A percentile compares a stretch with the other conserved stretches of the same genome.
Evolutionary conservation across 2,888 invertebrate species (phyloP).

Genomic region (Tiphia femorata): DNA sequence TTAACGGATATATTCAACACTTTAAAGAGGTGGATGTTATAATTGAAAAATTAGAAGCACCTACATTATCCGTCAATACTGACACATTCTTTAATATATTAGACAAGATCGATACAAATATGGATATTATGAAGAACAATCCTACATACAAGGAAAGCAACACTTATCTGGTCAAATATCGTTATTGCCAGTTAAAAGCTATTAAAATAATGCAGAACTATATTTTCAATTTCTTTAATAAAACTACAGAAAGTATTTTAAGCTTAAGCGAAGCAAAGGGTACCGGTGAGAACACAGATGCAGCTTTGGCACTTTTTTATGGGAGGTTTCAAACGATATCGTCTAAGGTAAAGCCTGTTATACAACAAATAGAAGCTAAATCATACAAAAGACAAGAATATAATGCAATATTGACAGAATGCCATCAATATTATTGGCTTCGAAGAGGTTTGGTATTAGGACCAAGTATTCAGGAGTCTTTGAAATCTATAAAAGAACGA

Average conservation of each 20-base stretch:
- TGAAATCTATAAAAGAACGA: conserved; percentile 66
- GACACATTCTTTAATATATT: conserved; percentile 87
- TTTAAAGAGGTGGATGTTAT: conserved; percentile 88
- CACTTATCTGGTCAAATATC: conserved; percentile 85
- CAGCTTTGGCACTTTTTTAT: conserved; percentile 88
- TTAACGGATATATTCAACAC: conserved; percentile 84
- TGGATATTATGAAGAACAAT: conserved; percentile 86
- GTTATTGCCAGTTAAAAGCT: conserved; percentile 86
- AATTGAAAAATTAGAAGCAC: conserved; percentile 83
- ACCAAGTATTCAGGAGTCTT: conserved; percentile 70
- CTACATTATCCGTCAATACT: conserved; percentile 85
- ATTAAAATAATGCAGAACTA: conserved; percentile 84
- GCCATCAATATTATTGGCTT: conserved; percentile 85
- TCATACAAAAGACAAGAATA: conserved; percentile 83
- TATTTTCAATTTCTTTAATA: conserved; percentile 81
- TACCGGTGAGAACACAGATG: conserved; percentile 71
- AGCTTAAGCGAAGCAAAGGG: conserved; percentile 51
- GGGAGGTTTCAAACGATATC: conserved; percentile 96
- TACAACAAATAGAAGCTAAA: conserved; percentile 85
- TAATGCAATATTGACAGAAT: conserved; percentile 79
- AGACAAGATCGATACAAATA: conserved; percentile 87
- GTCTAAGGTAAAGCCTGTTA: conserved; percentile 83
- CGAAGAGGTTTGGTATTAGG: conserved; percentile 76
- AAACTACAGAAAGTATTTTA: conserved; percentile 77
- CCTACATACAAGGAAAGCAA: conserved; percentile 87